Evolutionary conservation across 2,888 invertebrate genomes (phyloP).

Genomic region (Caenorhabditis afra): DNA sequence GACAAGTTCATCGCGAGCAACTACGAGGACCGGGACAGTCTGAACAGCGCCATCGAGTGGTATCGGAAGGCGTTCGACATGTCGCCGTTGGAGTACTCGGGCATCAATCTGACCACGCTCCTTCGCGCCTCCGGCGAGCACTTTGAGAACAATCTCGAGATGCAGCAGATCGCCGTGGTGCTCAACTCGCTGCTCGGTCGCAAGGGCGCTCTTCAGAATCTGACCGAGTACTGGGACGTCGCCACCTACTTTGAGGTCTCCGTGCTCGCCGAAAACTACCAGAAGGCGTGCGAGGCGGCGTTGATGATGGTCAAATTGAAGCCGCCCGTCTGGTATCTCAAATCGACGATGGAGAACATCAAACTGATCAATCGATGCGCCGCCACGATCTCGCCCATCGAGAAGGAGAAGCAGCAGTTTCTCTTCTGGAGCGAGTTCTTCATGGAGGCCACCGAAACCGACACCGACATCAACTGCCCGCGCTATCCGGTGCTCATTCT

Average conservation of each 20-base stretch:
- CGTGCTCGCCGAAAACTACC: constrained; percentile 95
- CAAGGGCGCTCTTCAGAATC: constrained; percentile 93
- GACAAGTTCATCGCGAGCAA: constrained; percentile 95
- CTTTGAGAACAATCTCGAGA: constrained; percentile 85
- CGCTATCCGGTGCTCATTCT: constrained; percentile 85
- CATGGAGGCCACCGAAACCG: constrained; percentile 90
- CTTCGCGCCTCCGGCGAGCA: constrained; percentile 96
- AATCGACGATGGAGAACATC: constrained; percentile 97
- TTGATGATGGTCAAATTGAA: constrained; percentile 84
- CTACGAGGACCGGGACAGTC: constrained; percentile 90
- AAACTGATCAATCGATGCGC: constrained; percentile 90
- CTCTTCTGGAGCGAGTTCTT: constrained; percentile 89
- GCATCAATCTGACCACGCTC: constrained; percentile 96
- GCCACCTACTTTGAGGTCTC: constrained; percentile 86
- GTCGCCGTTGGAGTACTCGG: constrained; percentile 98
- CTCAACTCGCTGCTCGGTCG: constrained; percentile 97
- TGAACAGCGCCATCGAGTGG: constrained; percentile 95
- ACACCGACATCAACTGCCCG: constrained; percentile 84
- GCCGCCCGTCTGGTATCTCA: constrained; percentile 83
- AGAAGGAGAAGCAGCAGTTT: constrained; percentile 72
- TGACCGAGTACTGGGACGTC: constrained; percentile 99
- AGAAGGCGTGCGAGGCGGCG: constrained; percentile 96
- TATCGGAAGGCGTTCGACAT: constrained; percentile 88
- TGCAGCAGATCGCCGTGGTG: constrained; percentile 87
- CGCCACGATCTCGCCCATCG: constrained; percentile 73